Base-by-base conservation (phyloP, 2,888 invertebrate genomes). In the Drosophila nigricruria region DNA sequence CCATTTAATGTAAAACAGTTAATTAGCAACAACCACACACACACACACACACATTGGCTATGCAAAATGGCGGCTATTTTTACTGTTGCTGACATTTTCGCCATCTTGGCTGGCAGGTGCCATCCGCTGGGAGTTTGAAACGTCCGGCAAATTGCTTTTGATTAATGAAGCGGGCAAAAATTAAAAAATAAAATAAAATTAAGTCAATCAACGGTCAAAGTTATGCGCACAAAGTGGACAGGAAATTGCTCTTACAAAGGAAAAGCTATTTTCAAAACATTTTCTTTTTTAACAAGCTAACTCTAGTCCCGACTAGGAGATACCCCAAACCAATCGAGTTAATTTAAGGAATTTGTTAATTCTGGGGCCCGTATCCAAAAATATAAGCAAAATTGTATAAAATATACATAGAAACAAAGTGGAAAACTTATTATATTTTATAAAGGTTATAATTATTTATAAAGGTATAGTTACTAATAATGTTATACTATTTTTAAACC, bases 1-100 rank as follows among this genome's bases (percentile, higher is more conserved):
- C 77, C 79, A 81, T 83, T 86, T 86, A 86, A 89, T 89, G 90
- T 88, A 86, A 89, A 88, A 82, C 86, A 89, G 86, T 89, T 89
- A 89, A 86, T 86, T 86, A 86, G 88, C 70, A 63, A 50, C 70
- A 65, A 60, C 52, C 82, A 71, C 62, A 69, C 52, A 65, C 32
- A 69, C 64, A 54, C 57, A 50, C 50, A 54, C 53, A 49, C 49
- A 53, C 88, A 59, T 25, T 67, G 40, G 58, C 63, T 63, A 82
- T 77, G 70, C 81, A 82, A 88, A 82, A 88, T 82, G 86, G 74
- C 83, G 53, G 70, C 71, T 70, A 88, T 67, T 85, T 88, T 80
- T 66, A 73, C 83, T 76, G 73, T 65, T 45, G 66, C 87, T 81
- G 84, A 83, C 84, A 77, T 61, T 81, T 67, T 66, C 56, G 67